Percentiles rank a stretch among this genome's conserved stretches.
Conservation (phyloP, 2,113 vertebrate genomes). For the Herpailurus yagouaroundi region DNA sequence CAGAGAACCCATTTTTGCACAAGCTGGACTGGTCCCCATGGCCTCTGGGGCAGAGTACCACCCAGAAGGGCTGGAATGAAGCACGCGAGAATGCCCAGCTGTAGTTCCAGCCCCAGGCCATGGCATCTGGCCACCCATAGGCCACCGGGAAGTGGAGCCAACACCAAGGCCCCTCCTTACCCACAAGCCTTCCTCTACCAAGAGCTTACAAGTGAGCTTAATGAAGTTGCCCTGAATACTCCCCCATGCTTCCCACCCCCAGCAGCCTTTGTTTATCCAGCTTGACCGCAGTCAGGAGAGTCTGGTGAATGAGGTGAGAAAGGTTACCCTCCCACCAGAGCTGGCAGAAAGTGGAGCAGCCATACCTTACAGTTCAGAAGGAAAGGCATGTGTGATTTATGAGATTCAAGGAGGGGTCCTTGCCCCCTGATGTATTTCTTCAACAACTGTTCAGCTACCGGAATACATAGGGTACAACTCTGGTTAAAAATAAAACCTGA, state of each 20-base stretch:
- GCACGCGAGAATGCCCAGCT: not conserved
- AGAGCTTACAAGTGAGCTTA: not conserved
- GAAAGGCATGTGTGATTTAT: not conserved
- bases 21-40: not conserved
- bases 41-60: constrained; percentile 40
- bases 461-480: not conserved
- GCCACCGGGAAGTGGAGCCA: not conserved
- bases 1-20: constrained; percentile 21
- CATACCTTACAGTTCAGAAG: not conserved
- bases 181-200: not conserved
- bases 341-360: not conserved
- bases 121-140: constrained; percentile 33
- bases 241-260: not conserved
- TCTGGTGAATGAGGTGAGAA: constrained; percentile 30
- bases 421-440: not conserved
- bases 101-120: not conserved
- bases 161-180: not conserved
- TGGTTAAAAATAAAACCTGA: not conserved
- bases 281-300: constrained; percentile 9
- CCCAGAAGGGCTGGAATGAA: constrained; percentile 22
- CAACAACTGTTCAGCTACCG: not conserved
- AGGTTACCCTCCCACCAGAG: not conserved
- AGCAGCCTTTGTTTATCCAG: constrained; percentile 51
- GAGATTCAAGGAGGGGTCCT: not conserved
- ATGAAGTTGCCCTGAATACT: not conserved